Percentiles rank a stretch among this genome's conserved stretches.
phyloP scores from a whole-genome alignment of 92 coral and sea anemone species.

The Palythoa grandis region DNA sequence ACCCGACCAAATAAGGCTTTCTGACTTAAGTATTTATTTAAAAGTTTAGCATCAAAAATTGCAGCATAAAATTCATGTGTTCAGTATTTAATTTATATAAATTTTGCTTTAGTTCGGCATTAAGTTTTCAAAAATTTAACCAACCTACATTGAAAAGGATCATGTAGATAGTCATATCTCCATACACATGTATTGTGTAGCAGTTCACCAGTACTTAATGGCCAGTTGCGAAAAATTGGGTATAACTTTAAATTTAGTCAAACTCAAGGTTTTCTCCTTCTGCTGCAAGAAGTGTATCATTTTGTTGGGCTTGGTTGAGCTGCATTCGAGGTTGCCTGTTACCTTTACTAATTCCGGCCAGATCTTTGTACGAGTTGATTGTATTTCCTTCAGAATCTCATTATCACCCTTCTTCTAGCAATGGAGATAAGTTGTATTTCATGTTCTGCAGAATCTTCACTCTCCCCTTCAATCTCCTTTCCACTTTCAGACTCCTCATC shows the following conservation, averaged over 20 bases:
- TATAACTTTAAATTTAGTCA: background rate
- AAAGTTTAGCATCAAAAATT: background rate
- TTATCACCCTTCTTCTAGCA: slow-evolving; percentile 44
- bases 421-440: slow-evolving; percentile 30
- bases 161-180: background rate
- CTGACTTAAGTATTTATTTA: background rate
- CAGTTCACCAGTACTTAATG: slow-evolving; percentile 1
- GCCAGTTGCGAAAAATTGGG: background rate
- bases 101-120: background rate
- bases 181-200: background rate
- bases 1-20: background rate
- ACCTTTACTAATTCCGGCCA: slow-evolving; percentile 27
- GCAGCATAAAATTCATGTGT: background rate
- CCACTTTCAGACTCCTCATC: slow-evolving; percentile 25
- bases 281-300: slow-evolving; percentile 41
- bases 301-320: slow-evolving; percentile 10
- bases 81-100: background rate
- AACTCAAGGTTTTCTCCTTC: slow-evolving; percentile 35
- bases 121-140: background rate
- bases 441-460: slow-evolving; percentile 30
- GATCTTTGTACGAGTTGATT: slow-evolving; percentile 38
- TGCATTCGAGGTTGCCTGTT: slow-evolving; percentile 4
- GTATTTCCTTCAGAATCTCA: slow-evolving; percentile 24
- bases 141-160: slow-evolving; percentile 6
- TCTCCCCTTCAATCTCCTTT: slow-evolving; percentile 31